Percentiles rank a stretch among this genome's conserved stretches.
Conservation (phyloP, 2,888 invertebrate genomes). For the Venusia cambrica region DNA sequence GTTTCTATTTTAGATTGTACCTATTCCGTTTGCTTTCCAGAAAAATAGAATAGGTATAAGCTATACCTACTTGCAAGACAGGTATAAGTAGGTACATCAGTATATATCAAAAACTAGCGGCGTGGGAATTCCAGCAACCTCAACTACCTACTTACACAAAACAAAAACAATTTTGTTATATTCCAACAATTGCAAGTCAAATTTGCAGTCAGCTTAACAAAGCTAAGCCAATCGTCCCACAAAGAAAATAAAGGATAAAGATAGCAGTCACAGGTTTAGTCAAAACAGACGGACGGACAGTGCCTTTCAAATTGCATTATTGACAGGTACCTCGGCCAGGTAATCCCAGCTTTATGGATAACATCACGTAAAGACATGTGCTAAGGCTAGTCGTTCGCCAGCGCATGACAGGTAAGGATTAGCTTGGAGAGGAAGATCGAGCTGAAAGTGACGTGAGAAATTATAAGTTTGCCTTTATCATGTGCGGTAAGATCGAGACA, state of each 20-base stretch:
- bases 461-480: slow-evolving; percentile 10
- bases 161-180: slow-evolving; percentile 21
- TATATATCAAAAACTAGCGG: too few relatives aligned
- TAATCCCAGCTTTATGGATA: slow-evolving; percentile 20
- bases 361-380: slow-evolving; percentile 49
- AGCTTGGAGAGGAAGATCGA: slow-evolving; percentile 53
- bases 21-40: too few relatives aligned
- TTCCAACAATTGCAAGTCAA: slow-evolving; percentile 7
- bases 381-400: slow-evolving; percentile 13
- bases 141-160: too few relatives aligned
- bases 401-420: slow-evolving; percentile 16
- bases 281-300: slow-evolving; percentile 27
- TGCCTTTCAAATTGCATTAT: slow-evolving; percentile 24
- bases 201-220: slow-evolving; percentile 10
- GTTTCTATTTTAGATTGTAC: too few relatives aligned
- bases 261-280: slow-evolving; percentile 21
- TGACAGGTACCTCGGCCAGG: slow-evolving; percentile 21
- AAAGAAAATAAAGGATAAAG: slow-evolving; percentile 23
- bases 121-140: too few relatives aligned
- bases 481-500: neutral
- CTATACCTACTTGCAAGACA: too few relatives aligned
- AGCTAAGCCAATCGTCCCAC: slow-evolving; percentile 17
- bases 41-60: too few relatives aligned
- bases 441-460: slow-evolving; percentile 62
- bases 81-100: too few relatives aligned